Evolutionary conservation across 2,888 invertebrate genomes (phyloP).

Genomic region (Glomeris marginata): DNA sequence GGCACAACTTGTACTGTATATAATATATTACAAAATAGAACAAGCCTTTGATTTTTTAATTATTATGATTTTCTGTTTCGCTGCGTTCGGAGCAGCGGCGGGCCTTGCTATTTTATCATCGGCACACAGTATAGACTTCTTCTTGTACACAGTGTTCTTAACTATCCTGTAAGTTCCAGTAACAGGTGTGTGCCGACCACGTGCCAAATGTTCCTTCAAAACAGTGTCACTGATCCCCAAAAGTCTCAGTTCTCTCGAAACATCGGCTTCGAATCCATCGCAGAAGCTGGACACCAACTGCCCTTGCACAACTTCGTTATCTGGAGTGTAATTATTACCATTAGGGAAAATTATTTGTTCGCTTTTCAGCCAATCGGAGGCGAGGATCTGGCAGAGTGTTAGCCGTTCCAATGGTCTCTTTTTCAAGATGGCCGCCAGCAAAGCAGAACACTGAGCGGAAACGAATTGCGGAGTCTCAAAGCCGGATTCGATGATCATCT

Average conservation of each 20-base stretch:
- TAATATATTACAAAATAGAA: no score
- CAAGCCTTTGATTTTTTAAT: no score
- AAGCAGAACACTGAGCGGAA: constrained; percentile 36
- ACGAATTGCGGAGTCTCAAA: constrained; percentile 41
- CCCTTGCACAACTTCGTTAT: neutral
- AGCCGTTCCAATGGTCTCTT: constrained; percentile 30
- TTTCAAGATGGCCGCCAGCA: constrained; percentile 33
- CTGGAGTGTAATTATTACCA: constrained; percentile 3
- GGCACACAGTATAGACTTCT: neutral
- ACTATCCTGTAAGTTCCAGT: constrained; percentile 56
- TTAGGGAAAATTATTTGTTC: constrained; percentile 21
- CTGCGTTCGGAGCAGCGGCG: no score
- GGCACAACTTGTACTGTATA: no score
- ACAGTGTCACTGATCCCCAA: constrained; percentile 45
- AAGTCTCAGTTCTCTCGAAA: constrained; percentile 37
- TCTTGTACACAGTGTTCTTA: constrained; percentile 32
- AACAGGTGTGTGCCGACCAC: constrained; percentile 46
- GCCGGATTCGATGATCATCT: constrained; percentile 48
- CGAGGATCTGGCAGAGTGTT: constrained; percentile 29
- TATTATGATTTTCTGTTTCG: no score
- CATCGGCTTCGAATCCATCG: constrained; percentile 35
- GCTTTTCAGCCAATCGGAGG: constrained; percentile 40
- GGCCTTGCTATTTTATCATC: no score
- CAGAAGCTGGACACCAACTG: neutral
- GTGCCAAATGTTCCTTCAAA: constrained; percentile 38